Conservation (phyloP, 1,140 invertebrate genomes). For the Meteorus sp. region DNA sequence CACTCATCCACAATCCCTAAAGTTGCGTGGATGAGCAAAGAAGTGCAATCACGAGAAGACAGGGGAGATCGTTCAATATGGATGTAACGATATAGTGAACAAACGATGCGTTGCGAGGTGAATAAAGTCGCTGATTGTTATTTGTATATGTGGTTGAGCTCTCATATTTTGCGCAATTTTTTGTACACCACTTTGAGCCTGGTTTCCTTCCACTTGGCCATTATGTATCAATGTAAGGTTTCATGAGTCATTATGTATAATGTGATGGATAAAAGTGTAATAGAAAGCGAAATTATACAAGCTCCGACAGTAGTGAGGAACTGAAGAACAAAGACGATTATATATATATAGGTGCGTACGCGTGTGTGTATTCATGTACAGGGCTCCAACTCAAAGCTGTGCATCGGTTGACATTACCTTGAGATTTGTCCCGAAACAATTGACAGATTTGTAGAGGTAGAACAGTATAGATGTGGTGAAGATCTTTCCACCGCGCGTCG, state of each 20-base stretch:
- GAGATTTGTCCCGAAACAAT: constrained; percentile 56
- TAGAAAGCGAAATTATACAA: too few relatives aligned
- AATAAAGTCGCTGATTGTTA: constrained; percentile 23
- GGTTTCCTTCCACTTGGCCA: too few relatives aligned
- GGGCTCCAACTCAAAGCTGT: too few relatives aligned
- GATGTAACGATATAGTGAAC: constrained; percentile 20
- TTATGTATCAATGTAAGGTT: too few relatives aligned
- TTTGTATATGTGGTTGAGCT: constrained; percentile 10
- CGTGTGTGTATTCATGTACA: neutral
- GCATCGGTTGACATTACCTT: constrained; percentile 17
- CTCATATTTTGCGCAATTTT: neutral
- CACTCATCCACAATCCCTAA: constrained; percentile 16
- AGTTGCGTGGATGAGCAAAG: constrained; percentile 3
- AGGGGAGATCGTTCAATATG: constrained; percentile 18
- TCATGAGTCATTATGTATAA: too few relatives aligned
- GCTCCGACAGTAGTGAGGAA: too few relatives aligned
- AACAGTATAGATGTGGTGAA: neutral
- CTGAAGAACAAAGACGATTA: too few relatives aligned
- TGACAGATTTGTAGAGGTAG: constrained; percentile 55
- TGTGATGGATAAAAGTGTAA: too few relatives aligned
- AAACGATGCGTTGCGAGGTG: constrained; percentile 22
- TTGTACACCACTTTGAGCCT: neutral
- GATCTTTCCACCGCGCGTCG: neutral
- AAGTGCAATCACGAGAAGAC: too few relatives aligned
- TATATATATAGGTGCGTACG: too few relatives aligned